phyloP scores from a whole-genome alignment of 1,140 invertebrate species.

The Trissolcus basalis region DNA sequence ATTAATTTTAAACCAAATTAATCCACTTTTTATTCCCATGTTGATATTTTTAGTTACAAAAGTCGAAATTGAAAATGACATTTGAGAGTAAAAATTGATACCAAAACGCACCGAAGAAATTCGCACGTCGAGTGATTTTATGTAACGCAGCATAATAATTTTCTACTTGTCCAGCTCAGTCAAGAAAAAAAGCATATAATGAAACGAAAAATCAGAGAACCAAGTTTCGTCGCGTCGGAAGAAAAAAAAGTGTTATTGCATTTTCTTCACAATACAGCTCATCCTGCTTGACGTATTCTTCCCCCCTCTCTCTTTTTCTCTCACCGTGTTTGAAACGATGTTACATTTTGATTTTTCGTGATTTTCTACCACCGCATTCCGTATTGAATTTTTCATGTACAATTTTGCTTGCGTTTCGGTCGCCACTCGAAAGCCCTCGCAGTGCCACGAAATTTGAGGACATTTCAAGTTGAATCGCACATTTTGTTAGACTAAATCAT shows the following conservation, averaged over 20 bases:
- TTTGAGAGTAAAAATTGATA: background rate
- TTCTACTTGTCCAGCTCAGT: background rate
- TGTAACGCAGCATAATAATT: too few relatives aligned
- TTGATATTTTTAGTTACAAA: too few relatives aligned
- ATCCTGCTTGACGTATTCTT: too few relatives aligned
- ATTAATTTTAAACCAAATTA: too few relatives aligned
- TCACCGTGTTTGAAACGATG: conserved; percentile 3
- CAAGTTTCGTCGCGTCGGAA: background rate
- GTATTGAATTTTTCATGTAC: conserved; percentile 13
- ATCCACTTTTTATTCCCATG: too few relatives aligned
- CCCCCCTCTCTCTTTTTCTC: too few relatives aligned
- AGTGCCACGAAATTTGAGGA: too few relatives aligned
- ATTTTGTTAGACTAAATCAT: too few relatives aligned
- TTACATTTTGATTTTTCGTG: conserved; percentile 11
- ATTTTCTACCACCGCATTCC: conserved; percentile 2
- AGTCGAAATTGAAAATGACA: background rate
- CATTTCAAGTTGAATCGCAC: too few relatives aligned
- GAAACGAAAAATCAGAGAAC: background rate
- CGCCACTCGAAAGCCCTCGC: too few relatives aligned
- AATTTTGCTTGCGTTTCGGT: conserved; percentile 3
- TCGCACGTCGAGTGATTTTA: too few relatives aligned
- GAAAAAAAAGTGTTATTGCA: conserved; percentile 2
- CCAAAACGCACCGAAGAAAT: too few relatives aligned
- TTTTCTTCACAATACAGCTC: conserved; percentile 1
- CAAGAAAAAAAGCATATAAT: background rate